phyloP scores from a whole-genome alignment of 1,140 invertebrate genomes.

The Camponotus floridanus region DNA sequence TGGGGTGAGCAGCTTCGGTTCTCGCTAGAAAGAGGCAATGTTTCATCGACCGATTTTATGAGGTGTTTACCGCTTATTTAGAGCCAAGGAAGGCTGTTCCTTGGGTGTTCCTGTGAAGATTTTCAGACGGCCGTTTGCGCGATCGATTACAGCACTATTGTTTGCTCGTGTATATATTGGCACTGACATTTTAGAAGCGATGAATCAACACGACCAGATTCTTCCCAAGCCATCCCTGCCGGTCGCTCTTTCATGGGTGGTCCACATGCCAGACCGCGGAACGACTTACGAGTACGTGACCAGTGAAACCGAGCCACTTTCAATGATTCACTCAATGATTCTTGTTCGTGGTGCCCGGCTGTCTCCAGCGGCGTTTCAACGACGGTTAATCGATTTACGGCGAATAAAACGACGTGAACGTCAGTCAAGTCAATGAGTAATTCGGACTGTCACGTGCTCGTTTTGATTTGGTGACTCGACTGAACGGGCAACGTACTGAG shows the following conservation, averaged over 20 bases:
- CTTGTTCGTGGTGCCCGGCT: conserved; percentile 47
- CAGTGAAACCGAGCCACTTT: conserved; percentile 57
- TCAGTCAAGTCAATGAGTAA: conserved; percentile 25
- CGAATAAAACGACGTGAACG: conserved; percentile 2
- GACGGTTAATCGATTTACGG: conserved; percentile 56
- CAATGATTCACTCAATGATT: conserved; percentile 64
- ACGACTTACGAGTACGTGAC: conserved; percentile 43
- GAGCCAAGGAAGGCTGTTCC: too few species aligned
- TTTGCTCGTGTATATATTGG: conserved; percentile 11
- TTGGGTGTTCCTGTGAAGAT: conserved; percentile 4
- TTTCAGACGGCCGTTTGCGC: not conserved
- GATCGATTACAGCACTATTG: conserved; percentile 52
- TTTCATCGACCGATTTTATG: conserved; percentile 40
- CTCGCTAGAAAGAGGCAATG: not conserved
- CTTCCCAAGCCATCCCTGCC: not conserved
- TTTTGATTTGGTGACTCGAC: not conserved
- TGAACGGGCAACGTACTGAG: not conserved
- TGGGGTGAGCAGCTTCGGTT: not conserved
- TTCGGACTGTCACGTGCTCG: not conserved
- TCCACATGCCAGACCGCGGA: conserved; percentile 36
- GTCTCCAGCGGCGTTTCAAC: conserved; percentile 44
- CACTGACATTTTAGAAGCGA: conserved; percentile 56
- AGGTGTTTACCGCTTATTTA: conserved; percentile 46
- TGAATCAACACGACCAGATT: conserved; percentile 52
- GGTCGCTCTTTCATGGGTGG: conserved; percentile 48